Evolutionary conservation across 1,140 invertebrate species (phyloP), one percentile per base, ranked within the genome.

Genomic region (Ooceraea biroi): DNA sequence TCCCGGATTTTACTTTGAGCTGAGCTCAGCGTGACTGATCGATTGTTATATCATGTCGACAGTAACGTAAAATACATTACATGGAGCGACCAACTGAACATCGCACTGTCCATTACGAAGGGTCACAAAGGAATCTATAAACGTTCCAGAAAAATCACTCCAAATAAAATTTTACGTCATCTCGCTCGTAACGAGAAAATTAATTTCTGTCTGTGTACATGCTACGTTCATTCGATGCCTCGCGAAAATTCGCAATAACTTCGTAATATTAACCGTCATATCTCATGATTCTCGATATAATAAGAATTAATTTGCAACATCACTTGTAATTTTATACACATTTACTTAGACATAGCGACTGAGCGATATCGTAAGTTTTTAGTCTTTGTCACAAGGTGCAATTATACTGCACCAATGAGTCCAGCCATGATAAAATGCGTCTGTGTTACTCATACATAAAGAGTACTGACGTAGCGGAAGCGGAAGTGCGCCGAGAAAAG

Each of bases 371-470:
- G 74, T 57, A 57, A 78, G 65, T 69, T 80, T 80, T 80, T 71
- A 58, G 65, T 80, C 65, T 71, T 69, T 80, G 65, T 80, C 76
- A 27, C 50, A 41, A 57, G 63, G 11, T 44, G 52, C 36, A 71
- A 80, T 80, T 80, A 80, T 22, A 50, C 57, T 41, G 36, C 25
- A 12, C 76, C 76, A 80, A 80, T 80, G 65, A 57, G 65, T 44
- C 36, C 50, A 57, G 30, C 41, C 57, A 25, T 80, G 65, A 80
- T 65, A 80, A 71, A 80, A 69, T 50, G 50, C 36, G 41, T 80
- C 65, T 65, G 76, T 80, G 76, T 69, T 69, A 71, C 65, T 30
- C 76, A 58, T 80, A 69, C 63, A 69, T 71, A 80, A 80, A 71
- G 50, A 80, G 41, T 17, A 17, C 17, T 12, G 50, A 66, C 60